Evolutionary conservation across 1,140 invertebrate species (phyloP).

Genomic region (Orius laevigatus): DNA sequence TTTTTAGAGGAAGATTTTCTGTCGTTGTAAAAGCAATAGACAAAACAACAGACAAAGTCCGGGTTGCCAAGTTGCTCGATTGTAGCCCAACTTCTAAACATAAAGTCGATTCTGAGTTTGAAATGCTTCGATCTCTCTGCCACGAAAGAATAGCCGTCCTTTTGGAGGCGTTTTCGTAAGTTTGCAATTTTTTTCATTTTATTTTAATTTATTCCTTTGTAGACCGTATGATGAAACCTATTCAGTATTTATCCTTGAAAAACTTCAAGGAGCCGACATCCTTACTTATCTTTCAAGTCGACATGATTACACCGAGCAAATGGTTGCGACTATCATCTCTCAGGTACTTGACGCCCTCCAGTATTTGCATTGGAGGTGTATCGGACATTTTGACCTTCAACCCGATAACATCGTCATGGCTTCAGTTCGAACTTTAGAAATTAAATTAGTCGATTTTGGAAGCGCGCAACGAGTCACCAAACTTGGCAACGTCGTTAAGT

Average conservation of each 20-base stretch:
- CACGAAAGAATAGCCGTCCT: slow-evolving; percentile 72
- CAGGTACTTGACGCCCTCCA: slow-evolving; percentile 73
- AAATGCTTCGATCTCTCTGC: slow-evolving; percentile 56
- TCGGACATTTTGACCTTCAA: slow-evolving; percentile 84
- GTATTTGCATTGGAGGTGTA: slow-evolving; percentile 84
- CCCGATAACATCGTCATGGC: slow-evolving; percentile 95
- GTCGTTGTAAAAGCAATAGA: slow-evolving; percentile 69
- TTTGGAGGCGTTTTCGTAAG: slow-evolving; percentile 47
- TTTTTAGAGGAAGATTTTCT: slow-evolving; percentile 61
- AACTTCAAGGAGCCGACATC: slow-evolving; percentile 79
- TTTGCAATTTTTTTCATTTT: slow-evolving; percentile 20
- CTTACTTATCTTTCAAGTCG: slow-evolving; percentile 70
- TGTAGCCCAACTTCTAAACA: slow-evolving; percentile 44
- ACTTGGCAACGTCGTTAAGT: slow-evolving; percentile 49
- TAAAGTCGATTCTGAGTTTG: slow-evolving; percentile 58
- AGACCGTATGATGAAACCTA: slow-evolving; percentile 33
- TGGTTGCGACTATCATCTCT: slow-evolving; percentile 64
- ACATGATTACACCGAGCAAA: slow-evolving; percentile 80
- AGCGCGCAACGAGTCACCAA: slow-evolving; percentile 64
- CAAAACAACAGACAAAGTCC: slow-evolving; percentile 48
- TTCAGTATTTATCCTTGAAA: slow-evolving; percentile 65
- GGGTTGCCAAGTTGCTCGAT: slow-evolving; percentile 66
- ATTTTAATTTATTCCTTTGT: slow-evolving; percentile 4
- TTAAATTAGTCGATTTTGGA: slow-evolving; percentile 88
- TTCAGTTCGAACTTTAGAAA: slow-evolving; percentile 61